Conservation (phyloP, 2,888 invertebrate genomes). For the Autographa pulchrina region DNA sequence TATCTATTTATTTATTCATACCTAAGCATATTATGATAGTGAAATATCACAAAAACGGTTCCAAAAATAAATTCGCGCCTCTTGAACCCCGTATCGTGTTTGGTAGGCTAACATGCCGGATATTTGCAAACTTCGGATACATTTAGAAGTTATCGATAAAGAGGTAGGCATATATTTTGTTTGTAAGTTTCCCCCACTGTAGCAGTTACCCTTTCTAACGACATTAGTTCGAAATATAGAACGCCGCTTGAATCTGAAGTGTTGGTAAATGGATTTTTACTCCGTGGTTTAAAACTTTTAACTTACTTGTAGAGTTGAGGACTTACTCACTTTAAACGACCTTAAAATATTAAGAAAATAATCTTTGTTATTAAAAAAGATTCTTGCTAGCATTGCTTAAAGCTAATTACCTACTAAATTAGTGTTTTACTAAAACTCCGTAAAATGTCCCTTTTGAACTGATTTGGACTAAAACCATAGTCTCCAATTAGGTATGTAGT, state of each 20-base stretch:
- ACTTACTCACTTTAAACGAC: neutral
- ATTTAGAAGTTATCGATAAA: constrained; percentile 10
- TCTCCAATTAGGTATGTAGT: too few species aligned
- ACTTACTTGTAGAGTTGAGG: neutral
- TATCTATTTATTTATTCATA: too few species aligned
- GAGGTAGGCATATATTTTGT: constrained; percentile 23
- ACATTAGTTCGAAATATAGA: constrained; percentile 9
- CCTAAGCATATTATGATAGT: neutral
- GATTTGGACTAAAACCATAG: too few species aligned
- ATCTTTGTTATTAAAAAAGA: too few species aligned
- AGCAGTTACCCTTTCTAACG: constrained; percentile 17
- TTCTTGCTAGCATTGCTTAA: too few species aligned
- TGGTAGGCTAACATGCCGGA: neutral
- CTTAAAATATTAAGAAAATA: neutral
- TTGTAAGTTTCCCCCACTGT: constrained; percentile 11
- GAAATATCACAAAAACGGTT: neutral
- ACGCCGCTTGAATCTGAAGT: constrained; percentile 24
- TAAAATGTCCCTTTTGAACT: too few species aligned
- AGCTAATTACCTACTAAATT: too few species aligned
- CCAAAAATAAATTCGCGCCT: neutral
- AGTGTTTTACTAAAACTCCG: too few species aligned
- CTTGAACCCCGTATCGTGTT: neutral
- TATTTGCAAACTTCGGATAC: constrained; percentile 18
- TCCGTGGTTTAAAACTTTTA: neutral
- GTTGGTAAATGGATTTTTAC: constrained; percentile 2